Evolutionary conservation across 2,113 vertebrate genomes (phyloP), one percentile per base, ranked within the genome.

Genomic region (Ginglymostoma cirratum): DNA sequence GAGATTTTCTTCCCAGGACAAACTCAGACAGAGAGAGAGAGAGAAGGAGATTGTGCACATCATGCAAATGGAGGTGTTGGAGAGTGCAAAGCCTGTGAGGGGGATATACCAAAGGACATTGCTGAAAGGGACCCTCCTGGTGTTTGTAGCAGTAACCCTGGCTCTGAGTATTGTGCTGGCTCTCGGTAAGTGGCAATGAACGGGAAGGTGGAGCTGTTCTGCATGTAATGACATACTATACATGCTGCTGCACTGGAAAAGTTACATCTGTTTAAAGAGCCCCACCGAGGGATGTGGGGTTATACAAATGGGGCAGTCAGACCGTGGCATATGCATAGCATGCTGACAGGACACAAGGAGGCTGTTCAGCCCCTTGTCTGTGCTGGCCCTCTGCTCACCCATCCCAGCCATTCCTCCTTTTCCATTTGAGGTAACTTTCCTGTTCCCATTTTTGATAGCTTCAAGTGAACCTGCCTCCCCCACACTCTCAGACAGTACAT

Each of bases 41-140:
- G 4, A 4, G n/a, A 38, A 94, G 45, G 0, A 72, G 3, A 2
- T 48, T 48, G 17, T 48, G 42, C 27, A 72, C 89, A 96, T 14
- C 95, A 98, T 98, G 98, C 98, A 98, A 97, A 97, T 96, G 96
- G 98, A 98, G 86, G 45, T 96, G 0, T 97, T 97, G 90, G 97
- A 96, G 92, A 96, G 96, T 21, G 69, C 96, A 61, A 96, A 83
- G 86, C 96, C 97, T 0, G 96, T 96, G 61, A 61, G 96, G 14
- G 89, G 96, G 94, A 97, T 96, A 96, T 78, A 67, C 14, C 96
- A 96, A 96, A 96, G 95, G 97, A 98, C 96, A 97, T 96, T 96
- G 96, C 97, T 97, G 0, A 97, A 96, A 65, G 96, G 98, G 0
- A 97, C 97, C 78, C 97, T 98, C 8, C 97, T 95, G 0, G 19